A percentile compares a stretch with the other conserved stretches of the same genome.
Evolutionary conservation across 1,140 invertebrate species (phyloP).

Genomic region (Drosophila pectinifera): DNA sequence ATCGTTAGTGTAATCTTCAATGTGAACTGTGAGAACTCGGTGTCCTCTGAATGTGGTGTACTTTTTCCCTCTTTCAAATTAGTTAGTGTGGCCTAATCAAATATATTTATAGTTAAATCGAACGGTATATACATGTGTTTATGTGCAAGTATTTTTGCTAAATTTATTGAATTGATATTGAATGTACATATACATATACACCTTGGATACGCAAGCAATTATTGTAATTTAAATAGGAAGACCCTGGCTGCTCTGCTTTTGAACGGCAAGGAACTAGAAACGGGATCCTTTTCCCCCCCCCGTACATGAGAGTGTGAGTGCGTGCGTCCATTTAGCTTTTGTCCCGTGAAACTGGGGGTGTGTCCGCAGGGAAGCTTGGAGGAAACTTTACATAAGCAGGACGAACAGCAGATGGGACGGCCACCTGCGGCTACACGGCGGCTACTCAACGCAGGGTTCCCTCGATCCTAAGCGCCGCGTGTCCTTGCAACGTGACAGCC

Average conservation of each 20-base stretch:
- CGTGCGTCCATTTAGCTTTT: constrained; percentile 3
- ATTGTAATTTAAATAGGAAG: constrained; percentile 23
- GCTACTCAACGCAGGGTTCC: constrained; percentile 37
- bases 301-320: constrained; percentile 1
- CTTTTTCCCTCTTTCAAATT: constrained; percentile 49
- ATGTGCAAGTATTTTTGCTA: constrained; percentile 62
- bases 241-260: constrained; percentile 8
- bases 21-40: constrained; percentile 20
- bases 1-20: constrained; percentile 45
- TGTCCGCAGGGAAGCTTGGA: constrained; percentile 13
- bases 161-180: constrained; percentile 50
- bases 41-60: constrained; percentile 45
- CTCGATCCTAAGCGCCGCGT: constrained; percentile 33
- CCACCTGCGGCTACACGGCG: constrained; percentile 71
- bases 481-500: constrained; percentile 54
- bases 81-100: constrained; percentile 70
- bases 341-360: constrained; percentile 10
- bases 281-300: constrained; percentile 8
- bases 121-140: constrained; percentile 32
- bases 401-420: constrained; percentile 39
- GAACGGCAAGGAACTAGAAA: constrained; percentile 18
- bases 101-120: constrained; percentile 40
- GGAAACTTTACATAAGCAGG: constrained; percentile 68
- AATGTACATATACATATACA: constrained; percentile 27
- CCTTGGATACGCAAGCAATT: constrained; percentile 30